Evolutionary conservation across 2,113 vertebrate genomes (phyloP).

Genomic region (Haemorhous mexicanus): DNA sequence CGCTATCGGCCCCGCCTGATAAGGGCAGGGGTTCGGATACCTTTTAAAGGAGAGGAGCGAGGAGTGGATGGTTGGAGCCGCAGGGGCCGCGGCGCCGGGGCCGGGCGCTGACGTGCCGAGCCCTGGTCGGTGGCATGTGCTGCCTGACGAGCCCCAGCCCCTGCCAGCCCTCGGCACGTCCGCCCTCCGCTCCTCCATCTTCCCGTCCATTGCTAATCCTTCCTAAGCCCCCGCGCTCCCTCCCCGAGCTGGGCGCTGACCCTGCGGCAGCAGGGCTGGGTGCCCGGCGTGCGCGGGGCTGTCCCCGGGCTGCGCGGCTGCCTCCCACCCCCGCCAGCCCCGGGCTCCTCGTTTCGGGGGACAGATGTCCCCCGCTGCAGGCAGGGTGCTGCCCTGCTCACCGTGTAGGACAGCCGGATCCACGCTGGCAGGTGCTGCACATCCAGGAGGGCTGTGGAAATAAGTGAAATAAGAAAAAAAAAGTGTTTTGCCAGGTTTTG

Average conservation of each 20-base stretch:
- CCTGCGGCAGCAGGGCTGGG: not conserved
- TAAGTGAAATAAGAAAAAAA: not conserved
- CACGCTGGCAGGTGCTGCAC: accelerated
- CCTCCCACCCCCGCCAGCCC: not conserved
- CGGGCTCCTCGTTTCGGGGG: accelerated
- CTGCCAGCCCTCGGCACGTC: not conserved
- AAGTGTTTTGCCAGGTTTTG: not conserved
- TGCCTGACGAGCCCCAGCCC: constrained; percentile 9
- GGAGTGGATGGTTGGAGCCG: not conserved
- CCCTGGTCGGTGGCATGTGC: not conserved
- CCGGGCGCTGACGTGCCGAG: not conserved
- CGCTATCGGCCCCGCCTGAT: not conserved
- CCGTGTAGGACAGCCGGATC: not conserved
- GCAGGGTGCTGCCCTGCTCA: not conserved
- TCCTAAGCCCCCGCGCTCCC: not conserved
- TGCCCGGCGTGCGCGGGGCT: accelerated
- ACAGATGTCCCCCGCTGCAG: not conserved
- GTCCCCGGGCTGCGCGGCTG: not conserved
- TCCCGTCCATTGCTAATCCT: not conserved
- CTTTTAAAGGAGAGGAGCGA: constrained; percentile 34
- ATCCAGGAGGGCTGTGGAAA: not conserved
- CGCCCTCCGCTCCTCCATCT: not conserved
- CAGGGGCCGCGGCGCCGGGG: not conserved
- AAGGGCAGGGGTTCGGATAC: not conserved
- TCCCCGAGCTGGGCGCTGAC: accelerated